Base-by-base conservation (phyloP, 30 jellyfish, hydroid and myxozoan genomes). In the Aurelia sp. region DNA sequence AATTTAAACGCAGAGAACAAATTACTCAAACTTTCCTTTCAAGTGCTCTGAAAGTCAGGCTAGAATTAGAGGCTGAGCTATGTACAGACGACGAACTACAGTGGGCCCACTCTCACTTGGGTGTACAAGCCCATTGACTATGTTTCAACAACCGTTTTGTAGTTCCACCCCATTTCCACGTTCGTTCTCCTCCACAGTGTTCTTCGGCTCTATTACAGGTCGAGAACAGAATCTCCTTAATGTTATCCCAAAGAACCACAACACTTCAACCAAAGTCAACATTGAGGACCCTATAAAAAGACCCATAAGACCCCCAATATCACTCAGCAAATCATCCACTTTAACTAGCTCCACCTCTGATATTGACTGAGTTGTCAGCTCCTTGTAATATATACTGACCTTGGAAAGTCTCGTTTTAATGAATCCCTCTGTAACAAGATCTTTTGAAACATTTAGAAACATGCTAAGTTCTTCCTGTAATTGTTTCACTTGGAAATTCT, bases 251-350 rank as follows among this genome's bases (percentile, higher is more conserved):
- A 22, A 82, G 66, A 82, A 35, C 86, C 92, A 82, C 13, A 69
- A 13, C 75, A 82, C 53, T 44, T 82, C 92, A 51, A 62, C 92
- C 66, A 68, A 40, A 0, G 92, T 64, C 22, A 82, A 57, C 24
- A 68, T 64, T 3, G 92, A 82, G 13, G 85, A 58, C 6, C 92
- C 92, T 20, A 82, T 57, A 21, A 70, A 55, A 7, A 82, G 77
- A 16, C 92, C 92, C 80, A 70, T 70, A 50, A 82, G 68, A 12
- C 92, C 92, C 3, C 92, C 92, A 38, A 82, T 35, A 6, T 70
- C 85, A 60, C 92, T 70, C n/a, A 70, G 22, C 65, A 82, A 62
- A 10, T 48, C 67, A 1, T 57, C 53, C 2, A 61, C 13, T 17
- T 78, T 71, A 51, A 68, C 71, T 85, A 82, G 63, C 63, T 82